phyloP scores from a whole-genome alignment of 2,888 invertebrate genomes.

The Creontiades dilutus region DNA sequence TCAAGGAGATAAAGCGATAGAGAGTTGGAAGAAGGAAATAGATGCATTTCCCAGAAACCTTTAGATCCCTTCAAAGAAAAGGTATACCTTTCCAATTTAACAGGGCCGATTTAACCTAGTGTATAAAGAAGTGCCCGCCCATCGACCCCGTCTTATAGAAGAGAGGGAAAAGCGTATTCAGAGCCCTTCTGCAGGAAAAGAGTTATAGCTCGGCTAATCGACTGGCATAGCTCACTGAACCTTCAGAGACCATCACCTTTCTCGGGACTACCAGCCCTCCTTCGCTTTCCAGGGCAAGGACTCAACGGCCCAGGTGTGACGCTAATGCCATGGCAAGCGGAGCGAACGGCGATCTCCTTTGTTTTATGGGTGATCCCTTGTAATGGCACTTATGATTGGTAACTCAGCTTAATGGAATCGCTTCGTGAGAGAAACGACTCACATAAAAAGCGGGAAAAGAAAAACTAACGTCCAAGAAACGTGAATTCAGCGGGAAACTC shows the following conservation, averaged over 20 bases:
- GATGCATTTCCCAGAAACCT: slow-evolving; percentile 50
- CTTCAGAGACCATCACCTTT: slow-evolving; percentile 59
- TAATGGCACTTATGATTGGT: slow-evolving; percentile 52
- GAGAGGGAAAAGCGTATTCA: slow-evolving; percentile 52
- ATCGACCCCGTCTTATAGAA: slow-evolving; percentile 30
- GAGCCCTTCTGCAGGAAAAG: slow-evolving; percentile 53
- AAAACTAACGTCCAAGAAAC: neutral
- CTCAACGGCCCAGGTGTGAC: slow-evolving; percentile 49
- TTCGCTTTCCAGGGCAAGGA: slow-evolving; percentile 20
- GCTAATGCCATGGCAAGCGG: neutral
- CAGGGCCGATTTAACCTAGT: slow-evolving; percentile 68
- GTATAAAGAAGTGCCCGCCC: slow-evolving; percentile 58
- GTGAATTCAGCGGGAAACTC: neutral
- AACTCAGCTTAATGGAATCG: slow-evolving; percentile 48
- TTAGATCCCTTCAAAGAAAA: slow-evolving; percentile 43
- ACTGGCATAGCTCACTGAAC: slow-evolving; percentile 68
- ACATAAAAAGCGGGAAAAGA: neutral
- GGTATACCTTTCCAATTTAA: slow-evolving; percentile 67
- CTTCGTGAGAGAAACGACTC: slow-evolving; percentile 29
- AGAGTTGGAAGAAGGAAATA: slow-evolving; percentile 38
- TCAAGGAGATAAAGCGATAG: neutral
- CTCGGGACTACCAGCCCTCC: neutral
- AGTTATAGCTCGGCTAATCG: slow-evolving; percentile 67
- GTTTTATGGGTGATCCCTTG: slow-evolving; percentile 50
- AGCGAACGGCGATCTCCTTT: slow-evolving; percentile 33